Conservation (phyloP, 2,113 vertebrate species). For the Strix aluco region DNA sequence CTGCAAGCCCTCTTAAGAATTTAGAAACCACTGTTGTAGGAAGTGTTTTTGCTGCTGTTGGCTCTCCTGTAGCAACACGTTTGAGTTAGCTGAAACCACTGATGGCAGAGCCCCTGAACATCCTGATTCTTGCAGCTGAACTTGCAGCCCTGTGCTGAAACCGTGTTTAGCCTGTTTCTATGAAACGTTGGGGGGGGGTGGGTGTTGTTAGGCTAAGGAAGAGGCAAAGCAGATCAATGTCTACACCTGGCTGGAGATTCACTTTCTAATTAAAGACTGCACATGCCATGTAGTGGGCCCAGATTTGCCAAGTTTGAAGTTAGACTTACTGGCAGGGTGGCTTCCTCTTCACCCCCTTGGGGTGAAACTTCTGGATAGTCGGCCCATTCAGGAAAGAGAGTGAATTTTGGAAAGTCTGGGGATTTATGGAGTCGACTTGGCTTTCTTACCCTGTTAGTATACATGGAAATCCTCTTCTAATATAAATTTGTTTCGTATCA, state of each 20-base stretch:
- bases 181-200: background rate
- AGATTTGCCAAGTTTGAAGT: background rate
- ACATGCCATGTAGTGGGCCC: rapidly evolving
- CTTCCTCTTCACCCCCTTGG: background rate
- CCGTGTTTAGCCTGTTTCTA: background rate
- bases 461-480: background rate
- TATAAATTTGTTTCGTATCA: background rate
- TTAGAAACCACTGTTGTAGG: background rate
- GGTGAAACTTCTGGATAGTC: background rate
- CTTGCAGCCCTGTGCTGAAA: background rate
- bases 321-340: rapidly evolving
- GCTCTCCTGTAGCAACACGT: background rate
- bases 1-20: background rate
- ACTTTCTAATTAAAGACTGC: background rate
- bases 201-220: background rate
- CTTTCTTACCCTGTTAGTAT: rapidly evolving
- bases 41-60: background rate
- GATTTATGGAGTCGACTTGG: background rate
- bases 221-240: background rate
- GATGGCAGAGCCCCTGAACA: background rate
- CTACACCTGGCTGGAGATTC: background rate
- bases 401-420: background rate
- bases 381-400: background rate
- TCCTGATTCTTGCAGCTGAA: background rate
- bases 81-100: background rate